Conservation (phyloP, 2,113 vertebrate species). For the Crotalus helleri region DNA sequence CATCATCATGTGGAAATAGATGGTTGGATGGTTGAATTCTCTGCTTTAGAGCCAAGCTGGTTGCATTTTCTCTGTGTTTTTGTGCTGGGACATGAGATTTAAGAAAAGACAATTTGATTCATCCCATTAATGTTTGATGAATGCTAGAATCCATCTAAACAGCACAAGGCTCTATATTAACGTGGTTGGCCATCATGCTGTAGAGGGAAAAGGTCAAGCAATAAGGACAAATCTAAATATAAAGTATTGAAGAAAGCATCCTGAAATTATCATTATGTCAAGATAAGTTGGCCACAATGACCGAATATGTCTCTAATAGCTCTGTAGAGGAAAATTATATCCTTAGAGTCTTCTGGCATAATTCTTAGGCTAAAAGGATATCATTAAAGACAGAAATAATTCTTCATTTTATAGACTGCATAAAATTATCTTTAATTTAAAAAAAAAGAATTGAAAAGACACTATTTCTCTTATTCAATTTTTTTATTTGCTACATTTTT, state of each 20-base stretch:
- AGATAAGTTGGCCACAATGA: constrained; percentile 20
- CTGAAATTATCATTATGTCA: constrained; percentile 40
- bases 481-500: background rate
- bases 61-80: background rate
- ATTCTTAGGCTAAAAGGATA: constrained; percentile 23
- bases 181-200: constrained; percentile 3
- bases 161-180: constrained; percentile 26
- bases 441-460: constrained; percentile 38
- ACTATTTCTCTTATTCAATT: constrained; percentile 19
- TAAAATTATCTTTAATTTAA: constrained; percentile 16
- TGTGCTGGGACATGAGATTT: background rate
- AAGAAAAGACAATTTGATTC: constrained; percentile 6
- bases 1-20: background rate
- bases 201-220: constrained; percentile 25
- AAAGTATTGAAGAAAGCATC: constrained; percentile 25
- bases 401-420: constrained; percentile 4
- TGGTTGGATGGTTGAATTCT: background rate
- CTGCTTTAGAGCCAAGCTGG: background rate
- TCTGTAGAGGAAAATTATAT: constrained; percentile 32
- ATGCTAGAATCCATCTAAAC: constrained; percentile 28
- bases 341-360: constrained; percentile 5
- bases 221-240: constrained; percentile 38
- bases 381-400: constrained; percentile 32
- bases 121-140: background rate
- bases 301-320: background rate